Percentiles rank a stretch among this genome's conserved stretches.
These are phyloP conservation scores for Pseudococcus longispinus DNA, from an alignment of 2,888 invertebrate species.

Conservation along the genomic window DNA sequence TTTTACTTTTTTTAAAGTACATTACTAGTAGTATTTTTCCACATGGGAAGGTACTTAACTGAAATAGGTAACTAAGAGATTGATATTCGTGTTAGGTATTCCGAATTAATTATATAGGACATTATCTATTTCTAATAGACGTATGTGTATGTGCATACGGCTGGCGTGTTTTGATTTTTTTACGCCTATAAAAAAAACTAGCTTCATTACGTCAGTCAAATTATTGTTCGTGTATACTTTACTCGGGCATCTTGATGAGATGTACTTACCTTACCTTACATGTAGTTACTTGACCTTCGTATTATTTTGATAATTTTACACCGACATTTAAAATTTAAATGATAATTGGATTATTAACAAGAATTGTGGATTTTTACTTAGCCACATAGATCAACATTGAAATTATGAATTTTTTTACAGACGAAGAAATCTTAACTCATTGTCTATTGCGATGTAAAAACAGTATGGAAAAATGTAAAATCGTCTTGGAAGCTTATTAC, in stretches of 20 bases:
- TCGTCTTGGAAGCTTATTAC: slow-evolving; percentile 86
- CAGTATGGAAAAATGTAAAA: slow-evolving; percentile 83
- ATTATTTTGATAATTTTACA: background rate
- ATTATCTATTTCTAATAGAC: background rate
- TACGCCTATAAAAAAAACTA: background rate
- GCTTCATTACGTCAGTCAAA: background rate
- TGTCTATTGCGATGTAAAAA: slow-evolving; percentile 87
- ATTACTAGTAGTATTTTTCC: no score
- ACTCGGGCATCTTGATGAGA: background rate
- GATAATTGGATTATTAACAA: background rate
- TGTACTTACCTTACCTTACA: background rate
- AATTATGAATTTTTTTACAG: slow-evolving; percentile 63
- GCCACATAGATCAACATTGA: background rate
- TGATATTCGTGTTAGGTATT: background rate
- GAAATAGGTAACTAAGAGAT: no score
- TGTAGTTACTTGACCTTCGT: background rate
- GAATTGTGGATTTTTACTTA: background rate
- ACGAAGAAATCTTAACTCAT: slow-evolving; percentile 79
- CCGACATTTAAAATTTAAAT: background rate
- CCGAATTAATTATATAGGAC: background rate
- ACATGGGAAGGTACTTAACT: no score
- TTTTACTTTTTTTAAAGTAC: no score
- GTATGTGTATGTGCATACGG: no score
- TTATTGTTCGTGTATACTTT: background rate
- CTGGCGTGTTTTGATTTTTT: background rate